A percentile compares a stretch with the other conserved stretches of the same genome.
These are phyloP conservation scores for Saguinus midas DNA, from an alignment of 2,113 vertebrate species.

Conservation along the genomic window DNA sequence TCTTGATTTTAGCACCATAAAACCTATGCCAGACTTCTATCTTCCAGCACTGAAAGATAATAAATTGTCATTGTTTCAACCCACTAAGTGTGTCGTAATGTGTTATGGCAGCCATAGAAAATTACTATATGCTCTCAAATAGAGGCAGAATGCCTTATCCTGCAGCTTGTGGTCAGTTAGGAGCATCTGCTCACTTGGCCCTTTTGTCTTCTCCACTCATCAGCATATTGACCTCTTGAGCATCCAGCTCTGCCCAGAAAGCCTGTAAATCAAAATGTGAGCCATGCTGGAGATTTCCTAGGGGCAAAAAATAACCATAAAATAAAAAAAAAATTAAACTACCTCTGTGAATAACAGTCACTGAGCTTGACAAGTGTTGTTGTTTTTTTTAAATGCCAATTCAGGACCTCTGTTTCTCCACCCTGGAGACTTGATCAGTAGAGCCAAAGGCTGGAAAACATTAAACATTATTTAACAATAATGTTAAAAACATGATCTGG, in stretches of 20 bases:
- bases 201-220: neutral
- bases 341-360: slow-evolving; percentile 36
- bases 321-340: neutral
- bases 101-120: neutral
- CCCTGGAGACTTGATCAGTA: neutral
- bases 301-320: neutral
- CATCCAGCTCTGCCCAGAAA: neutral
- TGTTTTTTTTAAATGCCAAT: neutral
- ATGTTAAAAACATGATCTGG: neutral
- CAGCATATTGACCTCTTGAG: neutral
- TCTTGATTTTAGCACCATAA: neutral
- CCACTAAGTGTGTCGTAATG: neutral
- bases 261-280: slow-evolving; percentile 42
- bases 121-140: neutral
- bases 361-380: neutral
- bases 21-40: neutral
- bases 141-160: neutral
- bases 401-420: neutral
- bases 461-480: too few species aligned
- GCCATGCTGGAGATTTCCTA: neutral
- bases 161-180: neutral
- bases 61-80: neutral
- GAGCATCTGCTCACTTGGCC: neutral
- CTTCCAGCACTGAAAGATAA: neutral
- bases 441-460: neutral